Percentiles rank a stretch among this genome's conserved stretches.
Conservation (phyloP, 64 coral and sea anemone species). For the Stichodactyla mertensii region DNA sequence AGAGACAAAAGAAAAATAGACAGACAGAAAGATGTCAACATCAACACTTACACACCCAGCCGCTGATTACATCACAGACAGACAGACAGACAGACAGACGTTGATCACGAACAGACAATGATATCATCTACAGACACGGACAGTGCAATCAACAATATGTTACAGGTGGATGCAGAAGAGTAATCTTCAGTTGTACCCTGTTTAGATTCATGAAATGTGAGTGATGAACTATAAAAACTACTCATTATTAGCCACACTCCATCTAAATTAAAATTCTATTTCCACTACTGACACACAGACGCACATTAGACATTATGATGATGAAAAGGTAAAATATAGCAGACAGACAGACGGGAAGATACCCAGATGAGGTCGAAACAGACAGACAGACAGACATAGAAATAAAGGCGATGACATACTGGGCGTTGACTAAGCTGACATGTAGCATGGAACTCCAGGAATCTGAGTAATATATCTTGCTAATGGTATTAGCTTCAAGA, state of each 20-base stretch:
- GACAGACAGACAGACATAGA: background rate
- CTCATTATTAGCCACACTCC: background rate
- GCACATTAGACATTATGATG: background rate
- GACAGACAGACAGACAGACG: background rate
- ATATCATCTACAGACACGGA: background rate
- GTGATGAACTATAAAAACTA: too few species aligned
- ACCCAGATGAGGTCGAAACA: too few species aligned
- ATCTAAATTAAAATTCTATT: background rate
- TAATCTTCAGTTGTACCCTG: too few species aligned
- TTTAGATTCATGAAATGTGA: too few species aligned
- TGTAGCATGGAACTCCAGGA: background rate
- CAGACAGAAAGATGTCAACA: background rate
- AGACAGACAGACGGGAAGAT: background rate
- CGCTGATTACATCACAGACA: background rate
- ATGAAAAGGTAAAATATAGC: background rate
- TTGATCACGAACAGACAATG: background rate
- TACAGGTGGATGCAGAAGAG: too few species aligned
- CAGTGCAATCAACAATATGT: too few species aligned
- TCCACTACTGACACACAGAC: background rate
- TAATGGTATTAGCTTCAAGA: background rate
- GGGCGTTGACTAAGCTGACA: background rate
- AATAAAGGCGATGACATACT: background rate
- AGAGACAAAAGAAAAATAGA: background rate
- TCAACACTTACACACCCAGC: too few species aligned
- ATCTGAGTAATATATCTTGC: background rate